A percentile compares a stretch with the other conserved stretches of the same genome.
These are phyloP conservation scores for Lochmaea capreae DNA, from an alignment of 2,888 invertebrate species.

Conservation along the genomic window DNA sequence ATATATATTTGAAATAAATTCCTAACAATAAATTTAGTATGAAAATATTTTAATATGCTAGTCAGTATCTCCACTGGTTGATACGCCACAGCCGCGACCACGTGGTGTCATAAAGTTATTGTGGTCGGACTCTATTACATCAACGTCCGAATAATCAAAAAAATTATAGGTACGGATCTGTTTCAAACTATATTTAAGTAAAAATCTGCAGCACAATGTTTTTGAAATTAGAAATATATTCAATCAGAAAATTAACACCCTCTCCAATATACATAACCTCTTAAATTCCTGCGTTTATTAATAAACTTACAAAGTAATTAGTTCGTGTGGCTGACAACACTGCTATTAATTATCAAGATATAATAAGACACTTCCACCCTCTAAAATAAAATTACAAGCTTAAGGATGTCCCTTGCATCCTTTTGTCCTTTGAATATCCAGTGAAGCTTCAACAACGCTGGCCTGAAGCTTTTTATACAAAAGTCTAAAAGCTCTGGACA, in stretches of 20 bases:
- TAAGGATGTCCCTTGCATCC: slow-evolving; percentile 19
- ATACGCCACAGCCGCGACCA: too few relatives aligned
- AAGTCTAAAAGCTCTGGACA: slow-evolving; percentile 12
- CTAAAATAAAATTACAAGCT: slow-evolving; percentile 22
- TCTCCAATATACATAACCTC: not conserved
- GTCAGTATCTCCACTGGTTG: too few relatives aligned
- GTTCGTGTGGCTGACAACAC: slow-evolving; percentile 8
- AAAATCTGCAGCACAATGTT: not conserved
- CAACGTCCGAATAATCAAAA: too few relatives aligned
- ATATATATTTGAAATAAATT: too few relatives aligned
- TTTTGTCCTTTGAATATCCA: slow-evolving; percentile 24
- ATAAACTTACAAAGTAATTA: slow-evolving; percentile 7
- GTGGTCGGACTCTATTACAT: too few relatives aligned
- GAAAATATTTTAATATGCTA: too few relatives aligned
- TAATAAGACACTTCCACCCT: slow-evolving; percentile 14
- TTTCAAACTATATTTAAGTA: too few relatives aligned
- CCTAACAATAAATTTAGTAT: too few relatives aligned
- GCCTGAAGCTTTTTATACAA: slow-evolving; percentile 15
- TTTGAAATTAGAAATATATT: not conserved
- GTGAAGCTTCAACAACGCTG: slow-evolving; percentile 7
- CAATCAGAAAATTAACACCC: not conserved
- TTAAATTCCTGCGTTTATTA: not conserved
- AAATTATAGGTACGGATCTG: too few relatives aligned
- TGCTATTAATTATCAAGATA: slow-evolving; percentile 23
- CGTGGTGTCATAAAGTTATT: too few relatives aligned